phyloP scores from a whole-genome alignment of 2,888 invertebrate genomes.

The Operophtera brumata region DNA sequence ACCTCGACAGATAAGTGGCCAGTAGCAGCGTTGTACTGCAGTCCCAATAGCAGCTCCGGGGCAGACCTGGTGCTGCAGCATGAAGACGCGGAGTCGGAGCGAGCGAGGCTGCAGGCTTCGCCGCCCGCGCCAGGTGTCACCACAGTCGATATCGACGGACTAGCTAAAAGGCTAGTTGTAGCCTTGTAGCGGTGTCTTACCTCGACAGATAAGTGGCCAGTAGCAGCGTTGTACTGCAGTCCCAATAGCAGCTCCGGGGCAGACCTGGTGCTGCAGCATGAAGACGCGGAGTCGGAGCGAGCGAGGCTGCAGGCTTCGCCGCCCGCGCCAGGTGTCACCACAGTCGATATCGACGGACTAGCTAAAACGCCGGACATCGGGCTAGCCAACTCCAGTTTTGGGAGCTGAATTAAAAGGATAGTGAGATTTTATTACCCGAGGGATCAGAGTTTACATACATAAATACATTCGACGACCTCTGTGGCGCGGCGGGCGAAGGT shows the following conservation, averaged over 20 bases:
- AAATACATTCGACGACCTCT: too few relatives aligned
- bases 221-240: constrained; percentile 94
- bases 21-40: constrained; percentile 96
- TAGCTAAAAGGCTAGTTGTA: constrained; percentile 65
- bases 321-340: constrained; percentile 45
- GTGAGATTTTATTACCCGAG: too few relatives aligned
- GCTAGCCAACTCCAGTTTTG: constrained; percentile 61
- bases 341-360: constrained; percentile 62
- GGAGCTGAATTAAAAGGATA: constrained; percentile 45
- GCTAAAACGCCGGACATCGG: constrained; percentile 64
- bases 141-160: constrained; percentile 61
- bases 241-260: constrained; percentile 96
- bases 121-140: constrained; percentile 50
- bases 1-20: constrained; percentile 96
- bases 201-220: constrained; percentile 95
- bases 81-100: constrained; percentile 96
- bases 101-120: constrained; percentile 86
- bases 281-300: constrained; percentile 95
- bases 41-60: constrained; percentile 93
- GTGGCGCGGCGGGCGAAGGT: too few relatives aligned
- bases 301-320: constrained; percentile 86
- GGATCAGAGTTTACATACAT: too few relatives aligned
- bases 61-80: constrained; percentile 95
- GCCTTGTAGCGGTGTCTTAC: too few relatives aligned
- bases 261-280: constrained; percentile 94